These are phyloP conservation scores for Gonocerus acuteangulatus DNA, from an alignment of 2,888 invertebrate species.

Conservation along the genomic window DNA sequence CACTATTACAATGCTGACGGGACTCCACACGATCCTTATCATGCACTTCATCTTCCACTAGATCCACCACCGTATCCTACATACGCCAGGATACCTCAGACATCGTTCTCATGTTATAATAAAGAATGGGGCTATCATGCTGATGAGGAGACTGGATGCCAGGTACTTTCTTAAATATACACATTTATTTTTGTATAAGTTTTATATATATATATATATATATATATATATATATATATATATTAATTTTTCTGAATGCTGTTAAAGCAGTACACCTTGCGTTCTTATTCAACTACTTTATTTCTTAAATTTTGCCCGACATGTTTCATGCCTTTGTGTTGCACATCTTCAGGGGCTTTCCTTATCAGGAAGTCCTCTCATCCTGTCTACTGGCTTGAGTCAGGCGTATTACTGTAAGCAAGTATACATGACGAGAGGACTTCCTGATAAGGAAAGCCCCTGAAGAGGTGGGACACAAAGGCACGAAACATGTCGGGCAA, in stretches of 20 bases:
- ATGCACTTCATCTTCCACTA: conserved; percentile 52
- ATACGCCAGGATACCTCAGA: conserved; percentile 45
- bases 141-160: conserved; percentile 49
- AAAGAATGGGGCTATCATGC: conserved; percentile 46
- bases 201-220: not conserved
- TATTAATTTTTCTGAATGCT: not conserved
- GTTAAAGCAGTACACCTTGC: not conserved
- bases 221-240: conserved; percentile 8
- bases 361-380: too few species aligned
- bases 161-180: conserved; percentile 43
- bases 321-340: too few species aligned
- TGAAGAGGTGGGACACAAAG: too few species aligned
- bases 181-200: too few species aligned
- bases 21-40: conserved; percentile 50
- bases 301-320: too few species aligned
- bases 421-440: too few species aligned
- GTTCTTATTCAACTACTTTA: too few species aligned
- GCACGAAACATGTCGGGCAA: too few species aligned
- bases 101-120: conserved; percentile 46
- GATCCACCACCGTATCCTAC: conserved; percentile 52
- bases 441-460: too few species aligned
- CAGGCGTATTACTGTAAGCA: too few species aligned
- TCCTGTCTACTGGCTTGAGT: too few species aligned
- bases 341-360: too few species aligned
- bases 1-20: conserved; percentile 39